Percentiles rank a stretch among this genome's conserved stretches.
Evolutionary conservation across 1,140 invertebrate genomes (phyloP).

Genomic region (Lucilia sericata): DNA sequence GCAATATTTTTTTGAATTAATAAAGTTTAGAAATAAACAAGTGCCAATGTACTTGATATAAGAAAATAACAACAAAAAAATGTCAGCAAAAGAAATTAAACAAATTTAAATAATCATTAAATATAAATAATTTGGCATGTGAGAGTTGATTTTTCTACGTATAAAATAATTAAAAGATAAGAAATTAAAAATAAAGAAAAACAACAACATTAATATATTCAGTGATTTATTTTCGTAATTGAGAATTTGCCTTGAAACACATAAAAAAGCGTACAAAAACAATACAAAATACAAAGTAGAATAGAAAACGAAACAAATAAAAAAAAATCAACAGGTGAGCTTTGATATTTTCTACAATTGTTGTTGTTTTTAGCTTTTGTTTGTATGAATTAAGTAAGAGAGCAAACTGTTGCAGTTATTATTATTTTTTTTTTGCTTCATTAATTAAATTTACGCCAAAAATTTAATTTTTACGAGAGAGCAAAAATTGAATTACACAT

Average conservation of each 20-base stretch:
- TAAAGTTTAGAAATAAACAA: not conserved
- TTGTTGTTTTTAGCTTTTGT: not conserved
- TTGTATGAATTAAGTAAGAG: too few relatives aligned
- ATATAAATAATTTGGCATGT: not conserved
- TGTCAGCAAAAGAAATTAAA: not conserved
- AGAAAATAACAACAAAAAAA: not conserved
- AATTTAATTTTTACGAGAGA: too few relatives aligned
- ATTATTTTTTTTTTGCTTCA: too few relatives aligned
- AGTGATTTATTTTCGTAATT: conserved; percentile 1
- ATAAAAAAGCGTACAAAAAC: not conserved
- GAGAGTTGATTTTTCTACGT: not conserved
- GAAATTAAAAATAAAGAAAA: not conserved
- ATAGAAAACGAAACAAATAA: not conserved
- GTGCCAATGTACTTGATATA: not conserved
- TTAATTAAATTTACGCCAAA: too few relatives aligned
- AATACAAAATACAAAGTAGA: not conserved
- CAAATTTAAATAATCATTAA: not conserved
- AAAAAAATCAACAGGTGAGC: conserved; percentile 16
- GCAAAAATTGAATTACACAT: too few relatives aligned
- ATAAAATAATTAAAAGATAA: not conserved
- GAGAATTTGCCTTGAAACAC: conserved; percentile 26
- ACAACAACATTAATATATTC: not conserved
- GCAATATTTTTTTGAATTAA: not conserved
- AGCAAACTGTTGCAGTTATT: too few relatives aligned
- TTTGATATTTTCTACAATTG: not conserved